A percentile compares a stretch with the other conserved stretches of the same genome.
phyloP scores from a whole-genome alignment of 1,140 invertebrate species.

The Halyomorpha halys region DNA sequence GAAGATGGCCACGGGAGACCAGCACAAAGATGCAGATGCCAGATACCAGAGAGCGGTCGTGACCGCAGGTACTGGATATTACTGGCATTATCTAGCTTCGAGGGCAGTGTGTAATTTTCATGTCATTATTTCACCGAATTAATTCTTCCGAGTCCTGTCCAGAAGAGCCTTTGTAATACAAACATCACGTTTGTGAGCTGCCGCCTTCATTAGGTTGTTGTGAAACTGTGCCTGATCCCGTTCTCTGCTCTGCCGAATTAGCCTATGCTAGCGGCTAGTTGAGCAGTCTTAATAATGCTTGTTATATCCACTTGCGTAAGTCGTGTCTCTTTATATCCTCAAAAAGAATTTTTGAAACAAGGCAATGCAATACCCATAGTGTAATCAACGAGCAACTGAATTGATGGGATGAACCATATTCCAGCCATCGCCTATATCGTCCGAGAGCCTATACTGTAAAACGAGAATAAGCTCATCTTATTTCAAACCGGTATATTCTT shows the following conservation, averaged over 20 bases:
- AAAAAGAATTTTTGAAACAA: too few relatives aligned
- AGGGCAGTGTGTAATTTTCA: conserved; percentile 7
- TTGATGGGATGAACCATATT: too few relatives aligned
- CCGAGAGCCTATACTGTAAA: too few relatives aligned
- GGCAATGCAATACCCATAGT: too few relatives aligned
- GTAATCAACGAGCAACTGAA: too few relatives aligned
- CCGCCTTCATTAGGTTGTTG: conserved; percentile 3
- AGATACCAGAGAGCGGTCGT: not conserved
- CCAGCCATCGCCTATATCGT: too few relatives aligned
- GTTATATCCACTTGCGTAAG: too few relatives aligned
- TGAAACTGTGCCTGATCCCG: conserved; percentile 6
- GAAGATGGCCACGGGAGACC: not conserved
- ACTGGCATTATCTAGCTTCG: conserved; percentile 4
- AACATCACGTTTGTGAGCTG: conserved; percentile 15
- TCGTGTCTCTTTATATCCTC: too few relatives aligned
- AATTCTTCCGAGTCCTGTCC: not conserved
- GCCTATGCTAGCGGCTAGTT: too few relatives aligned
- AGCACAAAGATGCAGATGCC: not conserved
- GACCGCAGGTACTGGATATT: not conserved
- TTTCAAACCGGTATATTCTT: too few relatives aligned
- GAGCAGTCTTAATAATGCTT: too few relatives aligned
- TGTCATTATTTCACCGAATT: conserved; percentile 14
- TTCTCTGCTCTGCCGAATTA: not conserved
- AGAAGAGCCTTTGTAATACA: conserved; percentile 10
- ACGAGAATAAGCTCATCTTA: too few relatives aligned